A percentile compares a stretch with the other conserved stretches of the same genome.
Conservation (phyloP, 2,888 invertebrate species). For the Lysandra bellargus region DNA sequence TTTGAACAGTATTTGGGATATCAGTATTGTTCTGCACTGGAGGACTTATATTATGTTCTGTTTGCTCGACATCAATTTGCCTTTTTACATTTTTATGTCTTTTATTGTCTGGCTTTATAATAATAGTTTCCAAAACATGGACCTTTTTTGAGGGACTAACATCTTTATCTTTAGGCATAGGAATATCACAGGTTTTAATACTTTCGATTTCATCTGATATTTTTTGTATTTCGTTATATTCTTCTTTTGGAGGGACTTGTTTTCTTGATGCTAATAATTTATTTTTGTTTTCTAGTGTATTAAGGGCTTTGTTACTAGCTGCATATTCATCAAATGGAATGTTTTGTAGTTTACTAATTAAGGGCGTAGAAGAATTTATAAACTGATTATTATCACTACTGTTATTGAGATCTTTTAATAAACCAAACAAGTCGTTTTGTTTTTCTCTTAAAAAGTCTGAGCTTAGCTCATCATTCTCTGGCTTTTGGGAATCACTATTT, state of each 20-base stretch:
- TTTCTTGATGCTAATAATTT: constrained; percentile 23
- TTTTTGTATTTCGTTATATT: constrained; percentile 39
- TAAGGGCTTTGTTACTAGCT: not conserved
- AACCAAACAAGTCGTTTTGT: constrained; percentile 55
- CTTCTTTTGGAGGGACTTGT: constrained; percentile 44
- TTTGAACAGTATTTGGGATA: constrained; percentile 25
- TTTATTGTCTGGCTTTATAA: constrained; percentile 49
- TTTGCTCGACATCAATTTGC: constrained; percentile 30
- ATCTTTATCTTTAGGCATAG: constrained; percentile 45
- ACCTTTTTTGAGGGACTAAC: constrained; percentile 61
- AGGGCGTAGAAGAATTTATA: constrained; percentile 44
- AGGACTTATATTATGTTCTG: constrained; percentile 27
- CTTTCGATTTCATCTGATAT: constrained; percentile 53
- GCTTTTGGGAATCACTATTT: constrained; percentile 42
- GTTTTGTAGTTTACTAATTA: constrained; percentile 33
- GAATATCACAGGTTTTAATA: constrained; percentile 42
- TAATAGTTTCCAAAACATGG: constrained; percentile 63
- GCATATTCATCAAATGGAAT: not conserved
- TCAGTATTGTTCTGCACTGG: constrained; percentile 22
- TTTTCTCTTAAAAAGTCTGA: constrained; percentile 54
- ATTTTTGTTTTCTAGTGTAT: constrained; percentile 34
- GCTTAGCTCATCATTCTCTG: constrained; percentile 44
- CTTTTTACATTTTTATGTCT: constrained; percentile 29
- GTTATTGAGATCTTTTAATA: constrained; percentile 57
- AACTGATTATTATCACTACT: constrained; percentile 45